These are phyloP conservation scores for Dendrocincla fuliginosa DNA, from an alignment of 2,797 vertebrate species.

Conservation along the genomic window DNA sequence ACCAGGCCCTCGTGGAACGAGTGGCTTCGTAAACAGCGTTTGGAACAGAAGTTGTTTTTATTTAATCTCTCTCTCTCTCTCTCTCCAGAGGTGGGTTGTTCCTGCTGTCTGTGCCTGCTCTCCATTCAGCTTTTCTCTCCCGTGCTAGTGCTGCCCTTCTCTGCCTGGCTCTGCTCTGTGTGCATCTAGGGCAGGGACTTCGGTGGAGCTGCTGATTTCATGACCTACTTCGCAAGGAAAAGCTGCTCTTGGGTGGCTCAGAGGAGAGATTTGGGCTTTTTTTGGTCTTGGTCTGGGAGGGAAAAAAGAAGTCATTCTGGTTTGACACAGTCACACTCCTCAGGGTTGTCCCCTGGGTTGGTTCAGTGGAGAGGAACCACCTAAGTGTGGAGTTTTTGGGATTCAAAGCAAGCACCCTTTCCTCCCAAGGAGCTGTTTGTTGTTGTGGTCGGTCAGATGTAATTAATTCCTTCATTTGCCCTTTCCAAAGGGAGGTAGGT, in stretches of 20 bases:
- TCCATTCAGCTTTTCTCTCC: not conserved
- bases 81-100: not conserved
- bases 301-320: not conserved
- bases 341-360: not conserved
- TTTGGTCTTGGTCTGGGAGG: not conserved
- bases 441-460: not conserved
- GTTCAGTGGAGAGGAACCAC: not conserved
- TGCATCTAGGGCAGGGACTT: not conserved
- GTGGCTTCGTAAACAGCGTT: not conserved
- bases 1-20: not conserved
- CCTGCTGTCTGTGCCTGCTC: not conserved
- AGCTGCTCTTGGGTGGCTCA: not conserved
- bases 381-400: not conserved
- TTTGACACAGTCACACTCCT: not conserved
- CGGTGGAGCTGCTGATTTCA: not conserved
- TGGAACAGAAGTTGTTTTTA: not conserved
- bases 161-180: not conserved
- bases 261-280: not conserved
- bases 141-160: not conserved
- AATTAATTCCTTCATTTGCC: not conserved
- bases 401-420: not conserved
- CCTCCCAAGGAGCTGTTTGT: not conserved
- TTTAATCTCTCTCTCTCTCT: not conserved
- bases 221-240: slow-evolving; percentile 1
- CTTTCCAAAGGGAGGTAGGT: not conserved